A percentile compares a stretch with the other conserved stretches of the same genome.
Evolutionary conservation across 2,113 vertebrate species (phyloP).

Genomic region (Ochotona princeps): DNA sequence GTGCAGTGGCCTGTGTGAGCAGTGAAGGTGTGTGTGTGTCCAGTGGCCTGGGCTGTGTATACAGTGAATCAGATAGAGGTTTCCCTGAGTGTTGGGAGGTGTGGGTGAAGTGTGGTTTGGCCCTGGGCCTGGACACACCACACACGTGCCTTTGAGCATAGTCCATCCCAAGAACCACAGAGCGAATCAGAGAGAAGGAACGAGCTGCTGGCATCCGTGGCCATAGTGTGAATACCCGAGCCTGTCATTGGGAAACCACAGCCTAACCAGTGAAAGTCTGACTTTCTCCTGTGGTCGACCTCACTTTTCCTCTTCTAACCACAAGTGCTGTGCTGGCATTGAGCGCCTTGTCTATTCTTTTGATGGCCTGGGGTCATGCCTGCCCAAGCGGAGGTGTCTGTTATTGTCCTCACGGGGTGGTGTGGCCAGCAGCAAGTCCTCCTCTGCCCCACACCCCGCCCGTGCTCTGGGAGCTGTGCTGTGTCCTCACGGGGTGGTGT

Average conservation of each 20-base stretch:
- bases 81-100: too few relatives aligned
- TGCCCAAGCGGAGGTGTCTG: too few relatives aligned
- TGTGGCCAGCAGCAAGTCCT: not conserved
- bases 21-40: too few relatives aligned
- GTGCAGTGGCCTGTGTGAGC: too few relatives aligned
- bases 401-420: not conserved
- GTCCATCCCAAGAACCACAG: not conserved
- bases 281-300: constrained; percentile 14
- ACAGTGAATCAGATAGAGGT: too few relatives aligned
- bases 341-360: too few relatives aligned
- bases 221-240: not conserved
- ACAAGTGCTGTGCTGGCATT: not conserved
- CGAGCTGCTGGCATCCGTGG: not conserved
- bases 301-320: constrained; percentile 32
- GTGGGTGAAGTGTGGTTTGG: constrained; percentile 1
- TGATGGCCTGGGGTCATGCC: too few relatives aligned
- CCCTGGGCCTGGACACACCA: not conserved
- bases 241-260: not conserved
- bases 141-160: not conserved
- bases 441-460: too few relatives aligned
- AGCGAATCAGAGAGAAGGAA: not conserved
- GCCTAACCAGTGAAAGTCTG: not conserved
- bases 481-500: not conserved
- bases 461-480: not conserved
- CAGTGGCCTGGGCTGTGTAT: too few relatives aligned